phyloP scores from a whole-genome alignment of 2,113 vertebrate species.

The Zosterops japonicus region DNA sequence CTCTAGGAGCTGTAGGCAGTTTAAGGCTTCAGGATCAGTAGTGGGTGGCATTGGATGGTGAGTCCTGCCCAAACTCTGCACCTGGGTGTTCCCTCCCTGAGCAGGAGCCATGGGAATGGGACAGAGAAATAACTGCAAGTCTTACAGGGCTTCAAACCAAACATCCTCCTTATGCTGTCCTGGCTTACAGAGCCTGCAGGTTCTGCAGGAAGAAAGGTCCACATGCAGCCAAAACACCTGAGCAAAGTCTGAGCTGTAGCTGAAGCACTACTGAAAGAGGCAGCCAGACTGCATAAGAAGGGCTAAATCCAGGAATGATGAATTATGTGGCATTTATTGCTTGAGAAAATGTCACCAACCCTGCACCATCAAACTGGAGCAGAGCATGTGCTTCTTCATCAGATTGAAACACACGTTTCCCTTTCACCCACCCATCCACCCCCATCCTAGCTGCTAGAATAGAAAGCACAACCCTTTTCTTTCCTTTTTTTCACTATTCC shows the following conservation, averaged over 20 bases:
- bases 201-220: neutral
- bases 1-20: neutral
- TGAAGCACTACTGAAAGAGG: neutral
- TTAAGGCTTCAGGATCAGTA: neutral
- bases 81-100: neutral
- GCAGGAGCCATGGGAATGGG: neutral
- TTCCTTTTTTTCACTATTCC: neutral
- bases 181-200: neutral
- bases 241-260: neutral
- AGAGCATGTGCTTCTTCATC: neutral
- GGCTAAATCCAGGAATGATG: neutral
- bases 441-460: neutral
- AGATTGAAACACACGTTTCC: neutral
- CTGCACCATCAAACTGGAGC: neutral
- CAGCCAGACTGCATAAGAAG: neutral
- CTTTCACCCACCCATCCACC: slow-evolving; percentile 1
- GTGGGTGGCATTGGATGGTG: neutral
- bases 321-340: neutral
- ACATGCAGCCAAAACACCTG: neutral
- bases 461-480: neutral
- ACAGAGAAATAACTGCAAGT: neutral
- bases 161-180: neutral
- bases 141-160: neutral
- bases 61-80: neutral
- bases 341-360: neutral